These are phyloP conservation scores for Blastobasis lacticolella DNA, from an alignment of 2,888 invertebrate genomes.

Conservation along the genomic window DNA sequence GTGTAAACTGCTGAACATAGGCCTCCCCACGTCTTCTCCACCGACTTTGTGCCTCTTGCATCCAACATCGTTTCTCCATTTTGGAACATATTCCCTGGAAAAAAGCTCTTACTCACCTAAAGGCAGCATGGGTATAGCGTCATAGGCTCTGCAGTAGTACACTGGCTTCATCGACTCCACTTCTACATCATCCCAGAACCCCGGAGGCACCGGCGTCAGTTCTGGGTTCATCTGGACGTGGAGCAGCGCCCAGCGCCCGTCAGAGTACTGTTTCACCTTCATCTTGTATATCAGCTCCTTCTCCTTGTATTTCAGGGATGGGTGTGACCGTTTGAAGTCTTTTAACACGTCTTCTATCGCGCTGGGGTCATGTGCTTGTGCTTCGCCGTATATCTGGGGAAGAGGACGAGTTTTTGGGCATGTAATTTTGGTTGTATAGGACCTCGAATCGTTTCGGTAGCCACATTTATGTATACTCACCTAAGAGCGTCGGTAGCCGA, in stretches of 20 bases:
- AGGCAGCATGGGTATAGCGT: constrained; percentile 20
- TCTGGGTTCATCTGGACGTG: constrained; percentile 40
- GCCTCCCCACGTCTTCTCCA: no score
- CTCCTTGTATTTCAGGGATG: constrained; percentile 25
- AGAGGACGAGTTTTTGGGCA: no score
- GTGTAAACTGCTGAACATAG: no score
- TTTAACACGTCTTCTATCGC: constrained; percentile 24
- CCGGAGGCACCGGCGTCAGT: constrained; percentile 37
- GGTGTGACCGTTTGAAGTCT: constrained; percentile 23
- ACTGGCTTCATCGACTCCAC: constrained; percentile 44
- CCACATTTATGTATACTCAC: no score
- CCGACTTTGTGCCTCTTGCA: no score
- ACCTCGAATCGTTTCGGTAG: no score
- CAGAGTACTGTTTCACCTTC: constrained; percentile 45
- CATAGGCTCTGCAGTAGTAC: constrained; percentile 35
- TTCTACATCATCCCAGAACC: constrained; percentile 38
- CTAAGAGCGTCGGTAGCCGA: no score
- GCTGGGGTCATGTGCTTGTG: no score
- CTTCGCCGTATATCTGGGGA: no score
- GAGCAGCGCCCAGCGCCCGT: constrained; percentile 36
- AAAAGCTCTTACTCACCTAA: constrained; percentile 36
- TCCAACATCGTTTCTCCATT: no score
- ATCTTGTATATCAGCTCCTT: constrained; percentile 27
- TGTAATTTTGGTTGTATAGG: no score
- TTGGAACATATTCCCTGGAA: no score